Evolutionary conservation across 2,797 vertebrate species (phyloP), one percentile per base, ranked within the genome.

Genomic region (Melanotaenia trifasciata): DNA sequence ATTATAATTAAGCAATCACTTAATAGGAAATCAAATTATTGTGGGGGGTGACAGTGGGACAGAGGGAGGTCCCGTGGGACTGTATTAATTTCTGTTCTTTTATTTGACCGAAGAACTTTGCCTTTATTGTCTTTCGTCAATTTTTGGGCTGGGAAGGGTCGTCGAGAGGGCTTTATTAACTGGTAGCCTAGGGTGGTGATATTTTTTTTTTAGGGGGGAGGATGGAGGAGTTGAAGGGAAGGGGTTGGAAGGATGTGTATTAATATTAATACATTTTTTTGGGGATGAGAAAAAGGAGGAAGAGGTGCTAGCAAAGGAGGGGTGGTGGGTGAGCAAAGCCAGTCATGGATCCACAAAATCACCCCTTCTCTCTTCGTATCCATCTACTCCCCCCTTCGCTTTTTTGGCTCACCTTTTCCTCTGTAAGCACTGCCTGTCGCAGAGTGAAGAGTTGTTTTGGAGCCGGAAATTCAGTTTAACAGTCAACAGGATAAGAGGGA

Each of bases 1-100:
- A 94, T 94, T 92, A 90, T 94, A 95, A 95, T 95, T 93, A 95
- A 95, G 91, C 88, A 95, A 88, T 94, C 93, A 94, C 90, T 94
- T 94, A 93, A 93, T 94, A 92, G 90, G 84, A 94, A 95, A 94
- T 94, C 85, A 92, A 94, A 94, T 95, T 91, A 94, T 93, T 92
- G 89, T 84, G 81, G 83, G 82, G 80, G 80, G 83, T 83, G 86
- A 90, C 89, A 85, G 90, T 74, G 82, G 88, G 87, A 88, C 79
- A 72, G 89, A 89, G 72, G 90, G 80, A 77, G 58, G 56, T 91
- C 94, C 85, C 74, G 7, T 74, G 91, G 92, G 94, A 93, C 83
- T 67, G 80, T 92, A 94, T 93, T 93, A 86, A 92, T 94, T 94
- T 93, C 84, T 90, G 58, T 84, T 90, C 81, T 87, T 88, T 89